Evolutionary conservation across 2,113 vertebrate species (phyloP), one percentile per base, ranked within the genome.

Genomic region (Tragelaphus imberbis): DNA sequence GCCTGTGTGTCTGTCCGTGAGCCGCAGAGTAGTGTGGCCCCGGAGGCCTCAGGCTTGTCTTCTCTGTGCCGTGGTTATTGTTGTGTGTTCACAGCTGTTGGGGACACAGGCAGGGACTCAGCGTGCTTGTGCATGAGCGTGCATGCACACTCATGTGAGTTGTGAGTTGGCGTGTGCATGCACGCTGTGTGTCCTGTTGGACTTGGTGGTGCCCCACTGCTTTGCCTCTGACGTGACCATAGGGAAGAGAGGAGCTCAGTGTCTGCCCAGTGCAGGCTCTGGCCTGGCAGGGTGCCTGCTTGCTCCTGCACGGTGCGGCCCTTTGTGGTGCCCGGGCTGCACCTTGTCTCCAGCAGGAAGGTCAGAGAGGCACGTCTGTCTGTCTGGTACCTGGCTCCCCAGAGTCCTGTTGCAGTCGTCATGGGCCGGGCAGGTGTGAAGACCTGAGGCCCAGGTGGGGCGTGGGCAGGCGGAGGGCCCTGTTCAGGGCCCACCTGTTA

Each of bases 291-390:
- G 36, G 56, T 16, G 27, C 15, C 56, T 27, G 56, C 84, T 12
- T 0, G 1, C 15, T 11, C 15, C 56, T 59, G 15, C 1, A 2
- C 0, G 12, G 2, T 2, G 14, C 0, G 2, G 82, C n/a, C 82
- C 36, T 44, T 44, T 17, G 82, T 2, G 36, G 3, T 16, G 15
- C 6, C 56, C 16, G 3, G 84, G 56, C 84, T 17, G 15, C 36
- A 12, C 36, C 56, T 47, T 4, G 0, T 27, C 4, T 7, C 81
- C 13, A 36, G 53, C 6, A 21, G 81, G 33, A 84, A 17, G 51
- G 33, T 19, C 55, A 59, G 36, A 59, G 36, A 58, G n/a, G 84
- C 4, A 59, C 36, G 1, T 44, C 16, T 7, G 10, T 49, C 0
- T 16, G 15, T 19, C 5, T 59, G 56, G 36, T 1, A 3, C 25